These are phyloP conservation scores for Troides helena DNA, from an alignment of 2,888 invertebrate genomes.

Conservation along the genomic window DNA sequence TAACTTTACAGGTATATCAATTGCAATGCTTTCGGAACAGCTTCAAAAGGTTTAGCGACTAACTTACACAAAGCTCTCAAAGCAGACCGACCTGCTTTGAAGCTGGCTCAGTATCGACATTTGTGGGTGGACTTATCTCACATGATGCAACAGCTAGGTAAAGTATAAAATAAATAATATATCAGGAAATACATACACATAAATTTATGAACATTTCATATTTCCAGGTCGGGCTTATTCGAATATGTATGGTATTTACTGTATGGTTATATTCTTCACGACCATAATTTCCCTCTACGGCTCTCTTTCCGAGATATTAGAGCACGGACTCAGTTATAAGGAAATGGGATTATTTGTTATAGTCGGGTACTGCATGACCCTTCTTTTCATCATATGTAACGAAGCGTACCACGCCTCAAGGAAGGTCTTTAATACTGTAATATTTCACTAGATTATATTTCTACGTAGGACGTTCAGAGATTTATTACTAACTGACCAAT, in stretches of 20 bases:
- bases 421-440: constrained; percentile 64
- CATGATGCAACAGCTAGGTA: constrained; percentile 88
- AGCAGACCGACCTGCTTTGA: constrained; percentile 82
- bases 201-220: constrained; percentile 15
- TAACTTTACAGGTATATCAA: constrained; percentile 78
- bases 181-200: background rate
- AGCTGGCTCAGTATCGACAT: constrained; percentile 84
- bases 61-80: constrained; percentile 83
- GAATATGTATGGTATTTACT: constrained; percentile 88
- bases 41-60: constrained; percentile 82
- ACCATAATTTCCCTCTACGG: constrained; percentile 87
- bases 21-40: constrained; percentile 83
- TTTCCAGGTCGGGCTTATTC: constrained; percentile 83
- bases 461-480: background rate
- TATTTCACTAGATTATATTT: constrained; percentile 23
- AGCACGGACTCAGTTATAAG: constrained; percentile 85
- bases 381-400: constrained; percentile 86
- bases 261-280: constrained; percentile 86
- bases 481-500: background rate
- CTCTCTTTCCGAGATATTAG: constrained; percentile 85
- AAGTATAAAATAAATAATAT: constrained; percentile 6
- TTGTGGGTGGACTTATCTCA: constrained; percentile 87
- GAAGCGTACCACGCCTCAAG: constrained; percentile 85
- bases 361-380: constrained; percentile 85
- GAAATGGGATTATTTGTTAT: constrained; percentile 86